Evolutionary conservation across 2,888 invertebrate species (phyloP).

Genomic region (Rhyacophila evoluta): DNA sequence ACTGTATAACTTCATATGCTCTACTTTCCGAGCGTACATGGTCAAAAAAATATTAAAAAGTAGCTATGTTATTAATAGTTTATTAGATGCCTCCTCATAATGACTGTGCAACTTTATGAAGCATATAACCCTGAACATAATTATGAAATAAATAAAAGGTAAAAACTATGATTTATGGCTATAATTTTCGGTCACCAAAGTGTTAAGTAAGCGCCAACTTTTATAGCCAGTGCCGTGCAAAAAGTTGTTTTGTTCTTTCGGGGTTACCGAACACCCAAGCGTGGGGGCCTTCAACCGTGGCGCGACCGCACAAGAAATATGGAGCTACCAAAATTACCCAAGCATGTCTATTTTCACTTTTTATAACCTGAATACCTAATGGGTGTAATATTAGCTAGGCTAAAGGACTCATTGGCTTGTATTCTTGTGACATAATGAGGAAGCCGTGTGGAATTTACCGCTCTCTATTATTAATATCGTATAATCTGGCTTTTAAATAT

Average conservation of each 20-base stretch:
- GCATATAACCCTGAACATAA: not conserved
- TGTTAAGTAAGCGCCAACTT: slow-evolving; percentile 16
- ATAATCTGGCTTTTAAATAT: too few species aligned
- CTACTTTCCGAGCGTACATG: too few species aligned
- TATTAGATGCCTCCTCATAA: too few species aligned
- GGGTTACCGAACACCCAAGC: not conserved
- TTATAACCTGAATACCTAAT: slow-evolving; percentile 45
- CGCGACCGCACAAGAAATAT: slow-evolving; percentile 33
- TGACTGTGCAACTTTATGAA: too few species aligned
- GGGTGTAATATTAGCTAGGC: slow-evolving; percentile 37
- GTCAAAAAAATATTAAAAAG: too few species aligned
- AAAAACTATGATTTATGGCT: not conserved
- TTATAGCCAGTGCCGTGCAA: not conserved
- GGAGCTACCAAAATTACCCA: slow-evolving; percentile 7
- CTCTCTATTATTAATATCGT: too few species aligned
- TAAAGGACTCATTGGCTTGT: too few species aligned
- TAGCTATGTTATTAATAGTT: too few species aligned
- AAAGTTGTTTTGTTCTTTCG: slow-evolving; percentile 45
- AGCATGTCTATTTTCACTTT: slow-evolving; percentile 45
- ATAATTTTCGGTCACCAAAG: not conserved
- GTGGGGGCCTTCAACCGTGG: slow-evolving; percentile 5
- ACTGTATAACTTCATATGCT: too few species aligned
- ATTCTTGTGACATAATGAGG: too few species aligned
- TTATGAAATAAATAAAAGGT: not conserved
- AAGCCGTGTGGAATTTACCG: too few species aligned